These are phyloP conservation scores for Lasioglossum malachurum DNA, from an alignment of 2,888 invertebrate species.

Conservation along the genomic window DNA sequence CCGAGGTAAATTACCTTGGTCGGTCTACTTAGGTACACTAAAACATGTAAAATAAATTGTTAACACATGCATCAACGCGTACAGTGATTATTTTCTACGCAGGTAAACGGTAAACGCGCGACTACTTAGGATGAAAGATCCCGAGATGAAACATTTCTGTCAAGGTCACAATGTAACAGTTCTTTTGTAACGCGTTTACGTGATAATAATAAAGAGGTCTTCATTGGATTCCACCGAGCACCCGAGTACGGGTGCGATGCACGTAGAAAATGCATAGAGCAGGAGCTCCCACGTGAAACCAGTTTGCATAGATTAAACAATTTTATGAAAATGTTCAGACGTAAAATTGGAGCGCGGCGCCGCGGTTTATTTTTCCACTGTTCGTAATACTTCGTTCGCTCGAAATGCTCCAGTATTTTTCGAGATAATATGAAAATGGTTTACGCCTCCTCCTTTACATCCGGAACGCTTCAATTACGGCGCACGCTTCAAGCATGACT, in stretches of 20 bases:
- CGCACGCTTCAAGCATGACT: slow-evolving; percentile 25
- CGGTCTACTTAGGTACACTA: not conserved
- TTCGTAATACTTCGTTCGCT: not conserved
- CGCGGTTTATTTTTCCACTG: not conserved
- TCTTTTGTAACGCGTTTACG: not conserved
- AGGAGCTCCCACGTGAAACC: slow-evolving; percentile 9
- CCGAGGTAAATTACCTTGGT: slow-evolving; percentile 37
- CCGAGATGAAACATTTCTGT: not conserved
- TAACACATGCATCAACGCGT: not conserved
- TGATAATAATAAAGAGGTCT: not conserved
- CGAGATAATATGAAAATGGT: not conserved
- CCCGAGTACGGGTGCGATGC: not conserved
- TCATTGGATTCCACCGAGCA: not conserved
- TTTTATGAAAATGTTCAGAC: not conserved
- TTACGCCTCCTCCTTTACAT: not conserved
- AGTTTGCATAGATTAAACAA: not conserved
- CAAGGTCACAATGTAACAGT: not conserved
- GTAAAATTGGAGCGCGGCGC: not conserved
- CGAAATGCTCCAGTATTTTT: not conserved
- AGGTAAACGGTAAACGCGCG: not conserved
- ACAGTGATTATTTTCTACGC: not conserved
- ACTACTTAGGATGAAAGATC: not conserved
- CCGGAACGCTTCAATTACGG: slow-evolving; percentile 15
- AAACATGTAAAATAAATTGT: not conserved
- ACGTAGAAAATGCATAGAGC: slow-evolving; percentile 19